Percentiles rank a stretch among this genome's conserved stretches.
These are phyloP conservation scores for Scaptomyza reducta DNA, from an alignment of 2,888 invertebrate species.

Conservation along the genomic window DNA sequence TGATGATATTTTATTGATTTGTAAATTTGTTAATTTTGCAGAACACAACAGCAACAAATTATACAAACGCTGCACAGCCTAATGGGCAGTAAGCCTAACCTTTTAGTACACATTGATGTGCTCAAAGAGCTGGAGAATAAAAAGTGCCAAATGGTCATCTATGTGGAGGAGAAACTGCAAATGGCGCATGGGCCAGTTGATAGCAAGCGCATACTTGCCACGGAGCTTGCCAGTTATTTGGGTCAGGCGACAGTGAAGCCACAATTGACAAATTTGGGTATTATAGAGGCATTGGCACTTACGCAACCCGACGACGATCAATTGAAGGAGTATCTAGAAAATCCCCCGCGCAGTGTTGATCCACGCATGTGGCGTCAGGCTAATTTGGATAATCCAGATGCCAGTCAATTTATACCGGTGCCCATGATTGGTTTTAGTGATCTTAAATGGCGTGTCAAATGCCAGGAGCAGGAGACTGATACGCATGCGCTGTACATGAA, in stretches of 20 bases:
- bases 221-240: constrained; percentile 89
- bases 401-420: constrained; percentile 94
- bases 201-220: constrained; percentile 89
- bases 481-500: constrained; percentile 92
- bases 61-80: constrained; percentile 88
- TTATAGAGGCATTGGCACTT: constrained; percentile 89
- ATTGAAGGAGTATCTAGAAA: constrained; percentile 94
- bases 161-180: constrained; percentile 89
- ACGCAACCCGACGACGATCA: constrained; percentile 91
- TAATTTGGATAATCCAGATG: constrained; percentile 97
- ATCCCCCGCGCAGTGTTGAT: constrained; percentile 96
- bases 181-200: constrained; percentile 85
- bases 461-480: constrained; percentile 93
- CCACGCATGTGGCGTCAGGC: constrained; percentile 98
- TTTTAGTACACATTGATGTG: constrained; percentile 91
- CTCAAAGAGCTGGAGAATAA: constrained; percentile 91
- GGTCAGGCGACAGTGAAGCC: constrained; percentile 89
- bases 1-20: background rate
- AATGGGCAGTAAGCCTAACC: constrained; percentile 93
- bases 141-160: constrained; percentile 91
- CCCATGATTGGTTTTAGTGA: constrained; percentile 96
- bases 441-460: constrained; percentile 91
- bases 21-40: constrained; percentile 70
- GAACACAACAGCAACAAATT: constrained; percentile 89
- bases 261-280: constrained; percentile 90